Evolutionary conservation across 2,888 invertebrate species (phyloP), one percentile per base, ranked within the genome.

Genomic region (Desoria tigrina): DNA sequence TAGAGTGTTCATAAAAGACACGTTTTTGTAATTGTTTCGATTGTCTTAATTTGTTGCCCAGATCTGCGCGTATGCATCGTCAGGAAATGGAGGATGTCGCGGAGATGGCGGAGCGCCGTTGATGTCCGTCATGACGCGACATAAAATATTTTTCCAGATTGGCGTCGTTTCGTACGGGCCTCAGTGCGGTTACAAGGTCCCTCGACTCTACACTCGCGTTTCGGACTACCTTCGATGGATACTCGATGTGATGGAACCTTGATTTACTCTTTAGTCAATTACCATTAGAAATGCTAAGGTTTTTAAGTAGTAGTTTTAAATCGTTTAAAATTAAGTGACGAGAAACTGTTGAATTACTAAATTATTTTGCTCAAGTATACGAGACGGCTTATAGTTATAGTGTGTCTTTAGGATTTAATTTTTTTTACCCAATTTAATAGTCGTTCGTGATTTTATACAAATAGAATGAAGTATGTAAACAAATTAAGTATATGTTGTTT

Each of bases 101-200:
- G 71, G 72, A 2, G 70, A 72, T 59, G 42, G 39, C 28, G 74
- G 74, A 39, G 67, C 67, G 42, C 71, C 74, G 9, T 56, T 74
- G 18, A 68, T 72, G 63, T 61, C 68, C 4, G 50, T 69, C 14
- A 68, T 65, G 63, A 68, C 68, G 11, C 23, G 50, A 0, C 68
- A 64, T 18, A 60, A 53, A 42, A 65, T 71, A 32, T 68, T 68
- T 39, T 72, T 72, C 58, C 74, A 72, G 55, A 65, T 69, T 45
- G 74, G 69, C 9, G 57, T 74, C 9, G 72, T 72, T 1, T 72
- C 72, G 1, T 72, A 63, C 55, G 74, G 74, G 0, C 73, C 73
- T 18, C 42, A 63, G 6, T 74, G 73, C 49, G 71, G 72, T 0
- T 68, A 59, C 27, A 57, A 64, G 11, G 71, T 65, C 7, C 55